These are phyloP conservation scores for Enteromius unitaeniatus DNA, from an alignment of 2,797 vertebrate genomes.

Conservation along the genomic window DNA sequence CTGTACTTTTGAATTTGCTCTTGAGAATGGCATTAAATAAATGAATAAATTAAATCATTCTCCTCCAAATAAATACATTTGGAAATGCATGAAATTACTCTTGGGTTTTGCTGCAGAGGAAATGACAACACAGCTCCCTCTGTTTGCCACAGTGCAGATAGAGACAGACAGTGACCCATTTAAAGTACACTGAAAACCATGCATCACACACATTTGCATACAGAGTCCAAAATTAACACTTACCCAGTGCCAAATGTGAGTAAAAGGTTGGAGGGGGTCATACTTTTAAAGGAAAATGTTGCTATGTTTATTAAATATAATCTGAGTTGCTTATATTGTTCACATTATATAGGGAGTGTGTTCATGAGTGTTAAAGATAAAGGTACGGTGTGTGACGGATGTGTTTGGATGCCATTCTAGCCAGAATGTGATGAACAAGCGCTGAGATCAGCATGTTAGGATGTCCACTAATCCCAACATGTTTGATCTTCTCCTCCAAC, in stretches of 20 bases:
- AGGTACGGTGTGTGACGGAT: slow-evolving; percentile 14
- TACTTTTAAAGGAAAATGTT: not conserved
- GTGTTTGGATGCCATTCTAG: slow-evolving; percentile 3
- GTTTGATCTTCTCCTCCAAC: slow-evolving; percentile 31
- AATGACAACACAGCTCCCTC: slow-evolving; percentile 18
- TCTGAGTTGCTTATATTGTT: not conserved
- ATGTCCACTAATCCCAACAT: slow-evolving; percentile 26
- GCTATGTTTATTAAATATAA: not conserved
- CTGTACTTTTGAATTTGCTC: slow-evolving; percentile 36
- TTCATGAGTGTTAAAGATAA: not conserved
- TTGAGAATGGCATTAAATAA: slow-evolving; percentile 33
- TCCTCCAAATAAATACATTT: slow-evolving; percentile 40
- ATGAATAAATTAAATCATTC: slow-evolving; percentile 34
- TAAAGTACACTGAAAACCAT: slow-evolving; percentile 37
- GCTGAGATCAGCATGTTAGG: slow-evolving; percentile 36
- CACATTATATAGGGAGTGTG: not conserved
- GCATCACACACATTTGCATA: slow-evolving; percentile 20
- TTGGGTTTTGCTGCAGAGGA: slow-evolving; percentile 44
- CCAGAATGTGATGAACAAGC: not conserved
- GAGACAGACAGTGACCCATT: slow-evolving; percentile 50
- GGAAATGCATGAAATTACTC: slow-evolving; percentile 44
- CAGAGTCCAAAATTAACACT: slow-evolving; percentile 21
- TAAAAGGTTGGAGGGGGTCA: not conserved
- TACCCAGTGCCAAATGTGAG: not conserved
- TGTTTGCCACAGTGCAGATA: slow-evolving; percentile 17